Evolutionary conservation across 2,113 vertebrate genomes (phyloP), one percentile per base, ranked within the genome.

Genomic region (Lophochroa leadbeateri): DNA sequence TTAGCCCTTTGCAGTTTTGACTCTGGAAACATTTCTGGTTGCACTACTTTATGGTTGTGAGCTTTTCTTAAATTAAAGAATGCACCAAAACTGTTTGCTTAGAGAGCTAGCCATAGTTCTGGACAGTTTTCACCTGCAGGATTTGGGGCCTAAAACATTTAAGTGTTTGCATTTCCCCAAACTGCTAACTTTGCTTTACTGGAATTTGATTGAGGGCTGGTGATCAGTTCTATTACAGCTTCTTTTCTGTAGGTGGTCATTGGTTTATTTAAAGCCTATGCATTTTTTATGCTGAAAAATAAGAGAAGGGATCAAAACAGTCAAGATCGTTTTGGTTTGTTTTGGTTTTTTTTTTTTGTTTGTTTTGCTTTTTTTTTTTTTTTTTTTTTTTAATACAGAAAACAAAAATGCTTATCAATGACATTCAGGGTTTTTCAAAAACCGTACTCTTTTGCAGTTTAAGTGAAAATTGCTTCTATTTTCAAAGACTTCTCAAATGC

Each of bases 1-100:
- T 71, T 58, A 71, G 4, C 3, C 2, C 13, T 8, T 68, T 86
- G 15, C 20, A 24, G 8, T 79, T 82, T 39, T 75, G 17, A n/a
- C 25, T 85, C 21, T 68, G 65, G 21, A 87, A 93, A 47, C 82
- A 79, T 60, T 82, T 76, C 46, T 71, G 29, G 44, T 64, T 15
- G 13, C 7, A 8, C 8, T 47, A 15, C 5, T 41, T 1, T 11
- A 43, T 39, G 52, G 33, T 3, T 68, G 7, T 68, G 39, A 0
- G 2, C 20, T 68, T 71, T 53, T 63, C 11, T 82, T 63, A 13
- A 60, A 75, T 35, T 57, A 37, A 63, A 84, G 60, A 71, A 64
- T 13, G 4, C 44, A 53, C 33, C 20, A 24, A 39, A 75, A 67
- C 3, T 29, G 6, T 71, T 64, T 57, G 7, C 29, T 75, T 43